phyloP scores from a whole-genome alignment of 2,113 vertebrate genomes.

The rat (Rattus norvegicus) region GRCr8 NC_086037.1:71498001-71498500 shows the following conservation, averaged over 20 bases:
- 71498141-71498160: background rate
- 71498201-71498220: background rate
- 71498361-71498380: too few species aligned
- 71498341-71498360: too few species aligned
- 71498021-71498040: background rate
- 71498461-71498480: background rate
- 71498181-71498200: background rate
- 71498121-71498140: background rate
- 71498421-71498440: background rate
- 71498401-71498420: background rate
- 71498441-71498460: rapidly evolving
- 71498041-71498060: background rate
- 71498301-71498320: background rate
- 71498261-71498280: background rate
- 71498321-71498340: background rate
- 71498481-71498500: background rate
- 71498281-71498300: background rate
- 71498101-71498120: background rate
- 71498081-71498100: background rate
- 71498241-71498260: background rate
- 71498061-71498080: background rate
- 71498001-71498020: background rate
- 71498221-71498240: background rate
- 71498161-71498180: background rate
- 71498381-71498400: background rate